Evolutionary conservation across 2,888 invertebrate genomes (phyloP), one percentile per base, ranked within the genome.

Genomic region (Labia minor): DNA sequence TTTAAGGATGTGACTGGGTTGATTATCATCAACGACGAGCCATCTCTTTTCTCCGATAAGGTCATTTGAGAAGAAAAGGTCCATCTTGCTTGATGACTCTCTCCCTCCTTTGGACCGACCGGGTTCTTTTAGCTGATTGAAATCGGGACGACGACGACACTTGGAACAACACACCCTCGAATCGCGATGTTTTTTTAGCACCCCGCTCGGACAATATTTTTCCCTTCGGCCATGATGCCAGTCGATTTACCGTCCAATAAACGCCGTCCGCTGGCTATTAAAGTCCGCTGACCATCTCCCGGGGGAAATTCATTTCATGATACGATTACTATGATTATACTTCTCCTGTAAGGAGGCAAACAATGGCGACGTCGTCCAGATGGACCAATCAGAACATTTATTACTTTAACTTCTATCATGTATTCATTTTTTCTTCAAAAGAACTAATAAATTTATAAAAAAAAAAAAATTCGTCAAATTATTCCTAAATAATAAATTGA

Each of bases 41-140:
- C 33, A 33, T 33, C 33, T 33, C 33, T 33, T 33, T 33, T 33
- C 33, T 33, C 6, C 66, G 68, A 68, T 67, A 68, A 66, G 68
- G 67, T 66, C 66, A 66, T 66, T 68, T 68, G 65, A 67, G 66
- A 68, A 67, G 68, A 67, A 68, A 69, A 69, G 67, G 69, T 69
- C 69, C 69, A 69, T 69, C 69, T 66, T 67, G 65, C 67, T 69
- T 69, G 69, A 69, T 69, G 69, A 69, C 69, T 65, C 16, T 62
- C 65, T 37, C 20, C 21, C 63, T 65, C 37, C 67, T 26, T 33
- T 18, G 21, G 10, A n/a, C 19, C 61, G 19, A 20, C 62, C 21
- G 66, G 63, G 61, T 66, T 66, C 66, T 63, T 66, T 65, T 63
- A 67, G 67, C 67, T 67, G 67, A 67, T 67, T 67, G 67, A 67